These are phyloP conservation scores for Nemoura dubitans DNA, from an alignment of 2,888 invertebrate species.

Conservation along the genomic window DNA sequence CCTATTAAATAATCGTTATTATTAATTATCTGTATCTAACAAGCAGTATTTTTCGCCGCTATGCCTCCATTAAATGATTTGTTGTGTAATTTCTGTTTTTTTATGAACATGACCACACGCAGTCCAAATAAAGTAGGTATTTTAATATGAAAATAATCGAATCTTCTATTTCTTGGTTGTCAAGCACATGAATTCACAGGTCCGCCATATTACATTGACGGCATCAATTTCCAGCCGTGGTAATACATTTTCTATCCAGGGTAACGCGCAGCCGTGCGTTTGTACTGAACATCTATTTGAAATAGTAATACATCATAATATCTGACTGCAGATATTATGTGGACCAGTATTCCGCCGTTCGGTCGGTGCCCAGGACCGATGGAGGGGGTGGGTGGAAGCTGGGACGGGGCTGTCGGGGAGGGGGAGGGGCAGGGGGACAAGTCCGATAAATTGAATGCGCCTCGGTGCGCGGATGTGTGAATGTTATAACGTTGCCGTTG, in stretches of 20 bases:
- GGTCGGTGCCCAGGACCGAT: too few relatives aligned
- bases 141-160: too few relatives aligned
- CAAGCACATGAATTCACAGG: too few relatives aligned
- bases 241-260: neutral
- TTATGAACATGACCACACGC: too few relatives aligned
- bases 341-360: neutral
- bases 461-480: constrained; percentile 46
- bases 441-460: constrained; percentile 48
- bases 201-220: too few relatives aligned
- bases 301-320: neutral
- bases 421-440: neutral
- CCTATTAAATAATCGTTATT: neutral
- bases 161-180: too few relatives aligned
- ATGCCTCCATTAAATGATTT: neutral
- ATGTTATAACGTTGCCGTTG: constrained; percentile 34
- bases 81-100: neutral
- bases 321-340: constrained; percentile 18
- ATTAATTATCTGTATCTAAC: neutral
- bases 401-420: neutral
- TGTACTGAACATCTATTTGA: neutral
- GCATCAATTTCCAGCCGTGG: too few relatives aligned
- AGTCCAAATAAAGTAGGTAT: too few relatives aligned
- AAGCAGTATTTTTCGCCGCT: neutral
- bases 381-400: neutral
- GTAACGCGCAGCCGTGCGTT: neutral